These are phyloP conservation scores for Tupiocoris notatus DNA, from an alignment of 2,888 invertebrate genomes.

Conservation along the genomic window DNA sequence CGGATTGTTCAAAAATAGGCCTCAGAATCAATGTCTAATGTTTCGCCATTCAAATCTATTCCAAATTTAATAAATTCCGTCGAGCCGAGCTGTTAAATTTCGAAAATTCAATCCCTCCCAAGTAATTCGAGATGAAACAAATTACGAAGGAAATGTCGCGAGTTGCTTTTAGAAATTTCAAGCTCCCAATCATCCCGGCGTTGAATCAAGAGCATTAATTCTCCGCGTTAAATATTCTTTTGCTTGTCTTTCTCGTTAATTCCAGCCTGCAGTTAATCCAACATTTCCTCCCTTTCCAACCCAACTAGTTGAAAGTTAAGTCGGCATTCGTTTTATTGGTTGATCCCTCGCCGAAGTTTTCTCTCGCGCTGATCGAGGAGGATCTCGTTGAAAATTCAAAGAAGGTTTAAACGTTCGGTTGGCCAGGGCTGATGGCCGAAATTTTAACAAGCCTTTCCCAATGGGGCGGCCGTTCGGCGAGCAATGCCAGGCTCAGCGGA, in stretches of 20 bases:
- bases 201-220: too few species aligned
- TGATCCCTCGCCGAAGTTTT: background rate
- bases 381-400: background rate
- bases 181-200: too few species aligned
- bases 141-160: too few species aligned
- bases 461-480: background rate
- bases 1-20: too few species aligned
- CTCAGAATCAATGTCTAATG: too few species aligned
- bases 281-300: background rate
- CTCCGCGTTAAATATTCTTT: background rate
- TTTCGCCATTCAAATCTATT: too few species aligned
- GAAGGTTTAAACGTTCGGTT: background rate
- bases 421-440: background rate
- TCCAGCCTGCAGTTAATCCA: background rate
- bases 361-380: background rate
- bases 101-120: too few species aligned
- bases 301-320: background rate
- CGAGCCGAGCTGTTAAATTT: too few species aligned
- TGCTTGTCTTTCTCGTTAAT: background rate
- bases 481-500: background rate
- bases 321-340: background rate
- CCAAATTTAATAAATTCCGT: too few species aligned
- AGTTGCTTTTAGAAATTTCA: too few species aligned
- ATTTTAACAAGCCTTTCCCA: background rate
- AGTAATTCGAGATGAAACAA: too few species aligned